Evolutionary conservation across 2,888 invertebrate genomes (phyloP).

Genomic region (Sarcophaga caerulescens): DNA sequence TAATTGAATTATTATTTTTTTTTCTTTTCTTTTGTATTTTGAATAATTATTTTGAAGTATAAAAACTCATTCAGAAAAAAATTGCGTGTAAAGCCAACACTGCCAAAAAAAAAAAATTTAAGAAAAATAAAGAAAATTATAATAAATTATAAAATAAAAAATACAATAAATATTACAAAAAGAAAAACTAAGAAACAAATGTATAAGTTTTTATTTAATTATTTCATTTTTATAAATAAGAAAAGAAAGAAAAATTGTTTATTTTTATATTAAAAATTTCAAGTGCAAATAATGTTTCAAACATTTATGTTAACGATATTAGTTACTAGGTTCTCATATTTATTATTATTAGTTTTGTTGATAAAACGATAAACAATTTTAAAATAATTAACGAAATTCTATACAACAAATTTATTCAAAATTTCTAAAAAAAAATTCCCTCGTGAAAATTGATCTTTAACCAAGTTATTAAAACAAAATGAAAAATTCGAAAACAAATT

Average conservation of each 20-base stretch:
- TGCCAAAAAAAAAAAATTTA: constrained; percentile 61
- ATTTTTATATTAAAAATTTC: constrained; percentile 68
- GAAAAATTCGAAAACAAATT: background rate
- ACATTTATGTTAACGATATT: constrained; percentile 68
- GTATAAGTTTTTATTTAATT: constrained; percentile 26
- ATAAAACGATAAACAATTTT: constrained; percentile 12
- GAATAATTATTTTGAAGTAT: constrained; percentile 35
- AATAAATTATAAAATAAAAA: constrained; percentile 24
- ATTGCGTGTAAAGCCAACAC: constrained; percentile 58
- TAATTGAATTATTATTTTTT: too few species aligned
- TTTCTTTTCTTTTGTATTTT: constrained; percentile 11
- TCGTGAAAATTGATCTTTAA: background rate
- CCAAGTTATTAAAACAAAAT: background rate
- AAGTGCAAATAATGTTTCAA: constrained; percentile 69
- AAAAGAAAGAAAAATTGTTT: constrained; percentile 56
- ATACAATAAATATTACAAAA: background rate
- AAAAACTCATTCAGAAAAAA: constrained; percentile 55
- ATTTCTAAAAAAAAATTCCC: background rate
- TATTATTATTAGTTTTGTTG: constrained; percentile 59
- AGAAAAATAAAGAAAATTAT: constrained; percentile 49
- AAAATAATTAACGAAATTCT: constrained; percentile 9
- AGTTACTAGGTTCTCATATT: constrained; percentile 65
- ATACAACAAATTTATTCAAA: background rate
- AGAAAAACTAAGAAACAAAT: background rate
- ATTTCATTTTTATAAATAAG: constrained; percentile 25